phyloP scores from a whole-genome alignment of 1,140 invertebrate species.

The Drosophila bipectinata region DNA sequence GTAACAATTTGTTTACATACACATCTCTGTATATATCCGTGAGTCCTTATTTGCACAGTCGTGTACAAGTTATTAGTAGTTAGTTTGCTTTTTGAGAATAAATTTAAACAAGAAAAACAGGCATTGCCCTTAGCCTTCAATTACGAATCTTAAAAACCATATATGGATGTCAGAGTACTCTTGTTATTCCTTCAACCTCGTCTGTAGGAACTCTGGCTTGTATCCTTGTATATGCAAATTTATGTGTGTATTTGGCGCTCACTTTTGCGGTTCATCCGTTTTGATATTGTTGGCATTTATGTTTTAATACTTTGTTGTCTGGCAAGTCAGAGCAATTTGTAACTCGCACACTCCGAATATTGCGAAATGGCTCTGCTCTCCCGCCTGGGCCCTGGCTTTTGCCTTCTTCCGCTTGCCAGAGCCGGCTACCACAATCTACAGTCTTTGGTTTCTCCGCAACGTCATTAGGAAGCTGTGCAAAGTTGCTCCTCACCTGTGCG shows the following conservation, averaged over 20 bases:
- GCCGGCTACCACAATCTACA: conserved; percentile 39
- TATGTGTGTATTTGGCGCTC: conserved; percentile 29
- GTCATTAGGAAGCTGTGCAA: conserved; percentile 54
- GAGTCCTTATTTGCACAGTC: conserved; percentile 11
- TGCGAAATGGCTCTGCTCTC: conserved; percentile 9
- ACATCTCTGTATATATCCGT: conserved; percentile 49
- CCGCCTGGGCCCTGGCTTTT: conserved; percentile 5
- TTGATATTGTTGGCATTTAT: conserved; percentile 58
- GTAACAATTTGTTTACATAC: conserved; percentile 72
- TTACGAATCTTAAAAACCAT: no score
- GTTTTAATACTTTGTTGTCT: conserved; percentile 56
- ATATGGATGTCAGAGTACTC: background rate
- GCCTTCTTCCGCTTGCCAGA: conserved; percentile 4
- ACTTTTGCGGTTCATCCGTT: conserved; percentile 58
- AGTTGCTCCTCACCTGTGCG: conserved; percentile 54
- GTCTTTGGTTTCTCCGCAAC: conserved; percentile 31
- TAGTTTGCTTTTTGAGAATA: background rate
- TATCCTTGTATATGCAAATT: conserved; percentile 31
- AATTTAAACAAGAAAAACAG: no score
- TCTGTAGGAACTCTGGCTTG: background rate
- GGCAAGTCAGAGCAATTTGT: conserved; percentile 27
- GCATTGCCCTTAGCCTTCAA: no score
- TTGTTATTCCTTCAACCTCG: background rate
- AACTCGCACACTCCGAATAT: background rate
- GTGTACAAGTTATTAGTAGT: conserved; percentile 4